Evolutionary conservation across 2,888 invertebrate genomes (phyloP), one percentile per base, ranked within the genome.

Genomic region (Julus scandinavius): DNA sequence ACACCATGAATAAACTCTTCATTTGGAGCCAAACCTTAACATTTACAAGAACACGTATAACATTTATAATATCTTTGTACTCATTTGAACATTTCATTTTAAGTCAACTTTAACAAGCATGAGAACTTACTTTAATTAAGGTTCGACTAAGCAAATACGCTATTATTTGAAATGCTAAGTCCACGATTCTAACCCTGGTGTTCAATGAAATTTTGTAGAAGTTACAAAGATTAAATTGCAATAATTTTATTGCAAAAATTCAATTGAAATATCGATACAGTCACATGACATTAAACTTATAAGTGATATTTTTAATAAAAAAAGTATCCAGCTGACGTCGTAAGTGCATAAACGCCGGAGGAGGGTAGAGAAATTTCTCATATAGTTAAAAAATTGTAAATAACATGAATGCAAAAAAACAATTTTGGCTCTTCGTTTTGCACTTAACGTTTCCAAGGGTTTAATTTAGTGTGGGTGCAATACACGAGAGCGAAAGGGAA

Each of bases 351-450:
- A 80, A 38, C 80, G 38, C 80, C 38, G 38, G 1, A 38, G 80
- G 80, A 15, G 13, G 38, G 13, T 15, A 13, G 15, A 38, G 15
- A 29, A 7, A 29, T 80, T 80, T 80, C 29, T 38, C 80, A 15
- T 38, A 80, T 80, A 38, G 80, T 80, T 80, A 80, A 80, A 80
- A 80, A 80, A 80, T 13, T 80, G 80, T 80, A 80, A 80, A 80
- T 80, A 80, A 80, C 80, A 80, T 29, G 38, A 80, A 15, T 11
- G 80, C 5, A 13, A 80, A 80, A 38, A 80, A 29, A 38, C 38
- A 13, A 38, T 80, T 80, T 38, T 9, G 80, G 15, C 38, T 80
- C 80, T 80, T 80, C 40, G 80, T 80, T 80, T 80, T 38, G 80
- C 80, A 40, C 80, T 80, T 80, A 80, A 72, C 9, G 11, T 80